A percentile compares a stretch with the other conserved stretches of the same genome.
Conservation (phyloP, 2,797 vertebrate species). For the Melanogrammus aeglefinus region DNA sequence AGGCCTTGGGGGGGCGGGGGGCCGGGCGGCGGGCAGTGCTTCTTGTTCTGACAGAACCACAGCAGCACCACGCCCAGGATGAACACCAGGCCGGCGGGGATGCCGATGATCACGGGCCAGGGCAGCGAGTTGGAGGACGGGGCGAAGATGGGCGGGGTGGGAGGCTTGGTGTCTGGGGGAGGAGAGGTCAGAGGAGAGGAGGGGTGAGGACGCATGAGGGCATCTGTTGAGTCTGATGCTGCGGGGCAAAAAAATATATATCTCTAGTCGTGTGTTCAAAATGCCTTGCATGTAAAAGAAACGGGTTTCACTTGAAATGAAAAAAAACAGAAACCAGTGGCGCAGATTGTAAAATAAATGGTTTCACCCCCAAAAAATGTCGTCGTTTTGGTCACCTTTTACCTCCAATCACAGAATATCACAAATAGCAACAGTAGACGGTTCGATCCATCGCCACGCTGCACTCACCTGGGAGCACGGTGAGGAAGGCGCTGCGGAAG, state of each 20-base stretch:
- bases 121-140: conserved; percentile 83
- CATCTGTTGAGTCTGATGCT: neutral
- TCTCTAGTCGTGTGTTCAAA: neutral
- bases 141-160: conserved; percentile 75
- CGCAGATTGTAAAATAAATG: neutral
- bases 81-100: conserved; percentile 92
- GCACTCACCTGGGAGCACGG: conserved; percentile 85
- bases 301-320: too few relatives aligned
- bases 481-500: conserved; percentile 96
- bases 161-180: conserved; percentile 86
- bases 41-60: conserved; percentile 96
- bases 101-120: conserved; percentile 97
- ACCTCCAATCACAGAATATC: neutral
- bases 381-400: neutral
- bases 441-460: too few relatives aligned
- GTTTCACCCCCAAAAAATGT: neutral
- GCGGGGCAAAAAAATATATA: neutral
- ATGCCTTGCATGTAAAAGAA: neutral
- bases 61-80: conserved; percentile 92
- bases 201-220: neutral
- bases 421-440: neutral
- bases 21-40: conserved; percentile 79
- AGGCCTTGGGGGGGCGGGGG: conserved; percentile 60
- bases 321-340: neutral
- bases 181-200: neutral